Evolutionary conservation across 2,113 vertebrate species (phyloP), one percentile per base, ranked within the genome.

Genomic region (Agelaius tricolor): DNA sequence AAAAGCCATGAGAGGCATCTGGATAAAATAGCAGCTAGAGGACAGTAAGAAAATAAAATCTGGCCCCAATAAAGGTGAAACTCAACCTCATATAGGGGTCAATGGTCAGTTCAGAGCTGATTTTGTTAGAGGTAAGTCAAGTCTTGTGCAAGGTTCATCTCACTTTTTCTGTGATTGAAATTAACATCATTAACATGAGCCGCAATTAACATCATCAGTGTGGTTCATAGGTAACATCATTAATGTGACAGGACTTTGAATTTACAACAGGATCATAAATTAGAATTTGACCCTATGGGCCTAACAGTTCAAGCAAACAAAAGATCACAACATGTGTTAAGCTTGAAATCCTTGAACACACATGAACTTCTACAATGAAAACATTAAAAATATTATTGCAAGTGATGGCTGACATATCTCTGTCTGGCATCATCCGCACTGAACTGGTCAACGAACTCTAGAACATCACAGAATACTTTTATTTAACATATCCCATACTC

Each of bases 91-190:
- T 9, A 6, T 2, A 67, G 54, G 15, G 2, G 1, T 18, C 11
- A 61, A 31, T 0, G 0, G 21, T 0, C 1, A 10, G 12, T 58
- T 85, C 66, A 63, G 24, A 69, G 41, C 28, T 85, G 28, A 3
- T 18, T 15, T 31, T 8, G 3, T 63, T 41, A 65, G 27, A 69
- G 6, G 13, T 21, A 37, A 10, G 15, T 33, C 58, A 68, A 65
- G n/a, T 54, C 28, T 74, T 28, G 11, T 43, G 14, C 37, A 65
- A 76, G 6, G 13, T 21, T 52, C 23, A 47, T 35, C 43, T 91
- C 52, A 24, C 6, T 23, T 52, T 35, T 78, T 44, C 81, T 41
- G 5, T 33, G 13, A n/a, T 6, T 81, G 27, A 93, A 89, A 52
- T 43, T 55, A 67, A 33, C 19, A 74, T 20, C 5, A 51, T 61